phyloP scores from a whole-genome alignment of 2,888 invertebrate genomes.

The Harmothoe impar region DNA sequence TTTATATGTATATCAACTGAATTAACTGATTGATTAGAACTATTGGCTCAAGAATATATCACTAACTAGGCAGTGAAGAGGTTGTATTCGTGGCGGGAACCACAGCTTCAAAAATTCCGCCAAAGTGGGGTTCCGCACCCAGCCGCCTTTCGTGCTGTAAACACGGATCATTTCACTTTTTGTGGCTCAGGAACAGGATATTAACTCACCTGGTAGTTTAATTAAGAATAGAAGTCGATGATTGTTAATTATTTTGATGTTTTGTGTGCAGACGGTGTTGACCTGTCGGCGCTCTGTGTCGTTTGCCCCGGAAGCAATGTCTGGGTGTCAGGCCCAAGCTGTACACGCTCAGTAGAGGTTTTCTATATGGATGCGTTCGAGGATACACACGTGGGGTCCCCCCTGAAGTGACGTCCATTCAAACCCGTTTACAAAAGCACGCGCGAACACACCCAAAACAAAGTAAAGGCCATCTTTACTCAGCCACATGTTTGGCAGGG shows the following conservation, averaged over 20 bases:
- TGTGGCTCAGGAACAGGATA: neutral
- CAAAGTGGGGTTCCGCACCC: neutral
- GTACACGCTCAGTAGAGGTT: too few species aligned
- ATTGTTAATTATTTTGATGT: neutral
- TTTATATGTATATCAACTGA: neutral
- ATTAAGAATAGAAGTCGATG: neutral
- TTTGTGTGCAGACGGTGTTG: conserved; percentile 34
- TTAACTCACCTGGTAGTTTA: neutral
- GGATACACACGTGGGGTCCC: too few species aligned
- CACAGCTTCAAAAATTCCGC: conserved; percentile 47
- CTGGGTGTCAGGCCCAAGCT: neutral
- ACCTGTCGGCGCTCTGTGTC: neutral
- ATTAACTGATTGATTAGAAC: neutral
- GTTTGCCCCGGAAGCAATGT: conserved; percentile 46
- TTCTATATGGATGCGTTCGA: too few species aligned
- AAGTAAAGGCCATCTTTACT: too few species aligned
- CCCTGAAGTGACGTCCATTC: too few species aligned
- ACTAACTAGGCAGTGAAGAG: neutral
- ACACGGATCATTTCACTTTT: neutral
- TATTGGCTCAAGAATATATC: neutral
- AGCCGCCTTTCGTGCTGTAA: neutral
- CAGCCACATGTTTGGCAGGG: too few species aligned
- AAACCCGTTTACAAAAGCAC: too few species aligned
- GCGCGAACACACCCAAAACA: too few species aligned
- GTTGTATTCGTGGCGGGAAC: conserved; percentile 53